A percentile compares a stretch with the other conserved stretches of the same genome.
Evolutionary conservation across 2,113 vertebrate species (phyloP).

Genomic region (Noctilio leporinus): DNA sequence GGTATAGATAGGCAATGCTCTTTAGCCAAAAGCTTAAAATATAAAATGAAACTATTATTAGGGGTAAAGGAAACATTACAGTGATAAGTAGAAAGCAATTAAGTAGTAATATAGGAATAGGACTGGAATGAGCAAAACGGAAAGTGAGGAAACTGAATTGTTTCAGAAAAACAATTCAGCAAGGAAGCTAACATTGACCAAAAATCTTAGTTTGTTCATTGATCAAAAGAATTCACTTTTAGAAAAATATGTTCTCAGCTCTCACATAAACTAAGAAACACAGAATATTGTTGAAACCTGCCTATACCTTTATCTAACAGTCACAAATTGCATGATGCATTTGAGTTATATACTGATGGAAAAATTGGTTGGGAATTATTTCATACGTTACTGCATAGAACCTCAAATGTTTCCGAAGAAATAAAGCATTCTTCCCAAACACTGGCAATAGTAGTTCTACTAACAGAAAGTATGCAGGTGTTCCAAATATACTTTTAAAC

Average conservation of each 20-base stretch:
- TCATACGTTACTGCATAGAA: not conserved
- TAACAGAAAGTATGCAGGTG: not conserved
- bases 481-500: conserved; percentile 16
- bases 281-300: not conserved
- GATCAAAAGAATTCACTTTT: not conserved
- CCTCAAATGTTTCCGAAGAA: not conserved
- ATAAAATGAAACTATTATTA: not conserved
- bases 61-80: not conserved
- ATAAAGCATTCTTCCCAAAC: not conserved
- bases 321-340: not conserved
- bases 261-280: not conserved
- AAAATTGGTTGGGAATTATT: not conserved
- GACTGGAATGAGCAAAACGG: not conserved
- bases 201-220: not conserved
- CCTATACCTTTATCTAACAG: not conserved
- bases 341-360: not conserved
- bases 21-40: not conserved
- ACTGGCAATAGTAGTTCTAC: not conserved
- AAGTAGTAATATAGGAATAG: not conserved
- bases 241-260: not conserved
- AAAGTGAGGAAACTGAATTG: not conserved
- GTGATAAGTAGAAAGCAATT: not conserved
- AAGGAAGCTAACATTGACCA: not conserved
- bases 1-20: not conserved
- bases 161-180: not conserved